A percentile compares a stretch with the other conserved stretches of the same genome.
These are phyloP conservation scores for Nesoenas mayeri DNA, from an alignment of 2,113 vertebrate genomes.

Conservation along the genomic window DNA sequence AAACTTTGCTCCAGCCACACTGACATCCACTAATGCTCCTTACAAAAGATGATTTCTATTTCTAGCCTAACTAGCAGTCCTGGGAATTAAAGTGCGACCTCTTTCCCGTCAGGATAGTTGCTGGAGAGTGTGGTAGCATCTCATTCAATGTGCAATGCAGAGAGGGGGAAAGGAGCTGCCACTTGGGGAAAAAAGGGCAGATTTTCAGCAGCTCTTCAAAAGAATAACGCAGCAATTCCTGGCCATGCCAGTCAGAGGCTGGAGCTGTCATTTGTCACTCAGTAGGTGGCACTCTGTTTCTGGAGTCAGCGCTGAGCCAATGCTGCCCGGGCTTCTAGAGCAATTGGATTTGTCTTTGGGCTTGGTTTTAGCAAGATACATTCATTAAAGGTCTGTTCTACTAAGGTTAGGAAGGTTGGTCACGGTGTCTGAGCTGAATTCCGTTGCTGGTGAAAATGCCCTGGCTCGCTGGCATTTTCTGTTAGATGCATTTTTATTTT, in stretches of 20 bases:
- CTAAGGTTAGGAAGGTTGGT: background rate
- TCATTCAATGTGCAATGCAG: background rate
- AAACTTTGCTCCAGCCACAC: background rate
- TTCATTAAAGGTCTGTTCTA: background rate
- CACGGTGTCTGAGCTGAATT: background rate
- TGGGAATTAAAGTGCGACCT: background rate
- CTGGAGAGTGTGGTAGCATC: background rate
- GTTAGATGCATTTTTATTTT: background rate
- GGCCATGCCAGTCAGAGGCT: background rate
- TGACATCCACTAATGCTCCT: background rate
- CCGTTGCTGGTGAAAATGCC: background rate
- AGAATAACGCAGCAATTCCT: background rate
- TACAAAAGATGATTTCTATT: background rate
- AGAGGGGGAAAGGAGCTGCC: background rate
- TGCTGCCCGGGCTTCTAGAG: background rate
- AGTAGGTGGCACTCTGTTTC: constrained; percentile 44
- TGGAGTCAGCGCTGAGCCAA: background rate
- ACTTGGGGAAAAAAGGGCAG: background rate
- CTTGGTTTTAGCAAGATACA: background rate
- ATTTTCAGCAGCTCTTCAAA: background rate
- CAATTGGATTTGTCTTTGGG: background rate
- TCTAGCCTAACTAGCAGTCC: background rate
- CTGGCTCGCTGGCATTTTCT: background rate
- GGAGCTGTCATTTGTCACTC: background rate
- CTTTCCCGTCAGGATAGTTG: background rate